Conservation (phyloP, 1,140 invertebrate genomes). For the Oppia nitens region DNA sequence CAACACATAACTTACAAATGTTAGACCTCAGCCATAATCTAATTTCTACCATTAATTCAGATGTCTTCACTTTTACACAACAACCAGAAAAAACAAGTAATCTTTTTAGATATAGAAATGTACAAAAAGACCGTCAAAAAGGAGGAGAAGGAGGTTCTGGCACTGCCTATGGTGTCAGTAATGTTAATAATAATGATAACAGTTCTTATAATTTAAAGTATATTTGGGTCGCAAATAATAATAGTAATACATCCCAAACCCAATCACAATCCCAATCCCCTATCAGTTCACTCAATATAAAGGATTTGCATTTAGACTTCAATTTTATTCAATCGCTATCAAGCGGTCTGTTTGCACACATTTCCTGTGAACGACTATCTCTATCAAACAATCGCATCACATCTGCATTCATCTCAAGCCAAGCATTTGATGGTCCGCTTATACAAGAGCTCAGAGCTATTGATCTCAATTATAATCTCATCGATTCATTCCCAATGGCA, state of each 20-base stretch:
- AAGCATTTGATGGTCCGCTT: slow-evolving; percentile 43
- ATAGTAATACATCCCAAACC: not conserved
- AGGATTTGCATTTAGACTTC: slow-evolving; percentile 59
- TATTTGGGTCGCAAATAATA: not conserved
- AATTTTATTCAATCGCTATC: slow-evolving; percentile 48
- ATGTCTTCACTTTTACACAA: slow-evolving; percentile 1
- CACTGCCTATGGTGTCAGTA: not conserved
- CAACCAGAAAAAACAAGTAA: not conserved
- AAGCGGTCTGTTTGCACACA: slow-evolving; percentile 43
- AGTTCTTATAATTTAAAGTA: not conserved
- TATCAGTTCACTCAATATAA: slow-evolving; percentile 28
- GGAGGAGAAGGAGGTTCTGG: not conserved
- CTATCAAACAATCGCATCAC: slow-evolving; percentile 55
- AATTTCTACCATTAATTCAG: slow-evolving; percentile 37
- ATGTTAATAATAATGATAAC: not conserved
- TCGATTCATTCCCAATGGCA: slow-evolving; percentile 34
- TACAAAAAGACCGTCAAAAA: not conserved
- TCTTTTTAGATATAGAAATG: not conserved
- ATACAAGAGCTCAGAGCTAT: slow-evolving; percentile 20
- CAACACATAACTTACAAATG: slow-evolving; percentile 43
- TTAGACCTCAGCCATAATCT: slow-evolving; percentile 66
- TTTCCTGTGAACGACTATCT: slow-evolving; percentile 51
- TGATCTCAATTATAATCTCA: slow-evolving; percentile 24
- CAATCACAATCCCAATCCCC: not conserved
- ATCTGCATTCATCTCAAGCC: slow-evolving; percentile 38